Conservation (phyloP, 1,140 invertebrate species). For the Triops longicaudatus region DNA sequence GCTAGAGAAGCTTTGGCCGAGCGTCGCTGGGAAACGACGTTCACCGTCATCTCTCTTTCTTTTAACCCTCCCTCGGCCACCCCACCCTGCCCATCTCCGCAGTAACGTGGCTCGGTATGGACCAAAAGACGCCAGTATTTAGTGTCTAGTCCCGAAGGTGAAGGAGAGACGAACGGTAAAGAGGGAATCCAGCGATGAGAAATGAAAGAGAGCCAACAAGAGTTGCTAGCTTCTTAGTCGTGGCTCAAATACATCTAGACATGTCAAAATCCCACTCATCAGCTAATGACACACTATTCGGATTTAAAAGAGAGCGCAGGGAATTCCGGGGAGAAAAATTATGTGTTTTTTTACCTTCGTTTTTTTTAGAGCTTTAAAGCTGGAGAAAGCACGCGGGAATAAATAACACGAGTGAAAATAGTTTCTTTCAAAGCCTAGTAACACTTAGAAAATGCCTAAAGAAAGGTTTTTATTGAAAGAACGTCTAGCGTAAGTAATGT, state of each 20-base stretch:
- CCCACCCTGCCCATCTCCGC: too few relatives aligned
- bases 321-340: not conserved
- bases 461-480: too few relatives aligned
- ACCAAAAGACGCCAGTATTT: too few relatives aligned
- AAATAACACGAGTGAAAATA: too few relatives aligned
- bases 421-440: too few relatives aligned
- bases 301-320: not conserved
- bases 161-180: not conserved
- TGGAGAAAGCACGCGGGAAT: too few relatives aligned
- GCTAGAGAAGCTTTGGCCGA: not conserved
- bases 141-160: too few relatives aligned
- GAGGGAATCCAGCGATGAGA: not conserved
- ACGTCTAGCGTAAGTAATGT: too few relatives aligned
- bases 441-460: too few relatives aligned
- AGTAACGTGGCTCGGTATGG: too few relatives aligned
- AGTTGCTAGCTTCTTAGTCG: not conserved
- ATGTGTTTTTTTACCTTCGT: too few relatives aligned
- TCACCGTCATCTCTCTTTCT: not conserved
- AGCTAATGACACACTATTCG: not conserved
- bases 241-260: conserved; percentile 9
- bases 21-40: not conserved
- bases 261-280: not conserved
- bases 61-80: not conserved
- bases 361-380: too few relatives aligned
- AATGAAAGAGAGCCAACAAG: not conserved